phyloP scores from a whole-genome alignment of 2,797 vertebrate species.

The Rhinella marina region DNA sequence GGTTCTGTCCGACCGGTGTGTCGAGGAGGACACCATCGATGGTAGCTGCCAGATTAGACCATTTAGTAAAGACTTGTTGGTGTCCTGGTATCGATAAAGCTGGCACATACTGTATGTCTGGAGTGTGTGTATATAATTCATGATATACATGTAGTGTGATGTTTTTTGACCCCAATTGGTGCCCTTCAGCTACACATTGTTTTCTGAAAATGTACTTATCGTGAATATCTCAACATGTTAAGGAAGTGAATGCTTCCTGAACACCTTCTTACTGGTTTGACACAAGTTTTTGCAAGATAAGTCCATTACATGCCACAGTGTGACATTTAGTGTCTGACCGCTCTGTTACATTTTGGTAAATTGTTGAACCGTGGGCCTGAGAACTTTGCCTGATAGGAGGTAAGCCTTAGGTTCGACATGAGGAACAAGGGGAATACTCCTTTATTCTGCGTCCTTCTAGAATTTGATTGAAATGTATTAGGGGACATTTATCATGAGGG shows the following conservation, averaged over 20 bases:
- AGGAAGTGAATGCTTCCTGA: constrained; percentile 33
- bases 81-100: too few species aligned
- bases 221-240: neutral
- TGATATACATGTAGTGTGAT: too few species aligned
- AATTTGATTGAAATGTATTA: neutral
- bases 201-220: constrained; percentile 24
- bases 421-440: neutral
- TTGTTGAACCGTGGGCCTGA: neutral
- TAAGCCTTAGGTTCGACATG: neutral
- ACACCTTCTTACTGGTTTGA: neutral
- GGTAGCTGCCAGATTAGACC: too few species aligned
- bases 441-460: neutral
- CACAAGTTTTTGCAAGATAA: neutral
- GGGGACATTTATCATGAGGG: neutral
- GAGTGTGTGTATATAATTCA: neutral
- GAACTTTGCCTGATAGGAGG: neutral
- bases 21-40: too few species aligned
- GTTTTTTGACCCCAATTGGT: neutral
- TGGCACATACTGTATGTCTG: too few species aligned
- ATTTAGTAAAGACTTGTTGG: too few species aligned
- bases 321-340: neutral
- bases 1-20: too few species aligned
- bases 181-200: neutral
- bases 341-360: neutral
- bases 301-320: neutral